Evolutionary conservation across 2,113 vertebrate species (phyloP).

Genomic region (Larimichthys polyactis): DNA sequence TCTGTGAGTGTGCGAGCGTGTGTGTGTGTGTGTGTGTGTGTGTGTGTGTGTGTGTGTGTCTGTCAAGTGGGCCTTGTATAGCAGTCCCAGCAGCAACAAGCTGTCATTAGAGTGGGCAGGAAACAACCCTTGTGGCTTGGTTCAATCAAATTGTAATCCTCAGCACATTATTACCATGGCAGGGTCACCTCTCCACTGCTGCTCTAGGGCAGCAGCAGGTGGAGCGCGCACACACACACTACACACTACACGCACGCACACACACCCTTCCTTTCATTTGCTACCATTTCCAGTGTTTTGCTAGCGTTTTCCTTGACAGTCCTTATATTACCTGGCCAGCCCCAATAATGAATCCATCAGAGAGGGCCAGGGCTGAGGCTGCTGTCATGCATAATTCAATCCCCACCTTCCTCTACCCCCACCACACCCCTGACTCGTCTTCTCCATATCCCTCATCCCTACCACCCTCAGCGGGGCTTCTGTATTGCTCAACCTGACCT

Average conservation of each 20-base stretch:
- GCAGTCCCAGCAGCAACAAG: slow-evolving; percentile 82
- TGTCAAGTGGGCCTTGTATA: slow-evolving; percentile 78
- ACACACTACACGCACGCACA: slow-evolving; percentile 43
- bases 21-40: not conserved
- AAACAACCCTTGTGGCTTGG: slow-evolving; percentile 84
- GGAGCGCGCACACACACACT: slow-evolving; percentile 27
- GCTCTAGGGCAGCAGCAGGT: slow-evolving; percentile 81
- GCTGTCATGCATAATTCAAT: slow-evolving; percentile 92
- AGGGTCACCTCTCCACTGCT: slow-evolving; percentile 82
- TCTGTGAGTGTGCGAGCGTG: not conserved
- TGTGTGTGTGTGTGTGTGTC: slow-evolving; percentile 51
- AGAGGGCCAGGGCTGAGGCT: slow-evolving; percentile 66
- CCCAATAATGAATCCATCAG: slow-evolving; percentile 91
- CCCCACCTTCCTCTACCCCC: slow-evolving; percentile 20
- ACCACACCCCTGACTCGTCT: slow-evolving; percentile 22
- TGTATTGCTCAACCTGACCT: slow-evolving; percentile 85
- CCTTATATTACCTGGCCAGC: slow-evolving; percentile 82
- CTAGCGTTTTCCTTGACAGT: slow-evolving; percentile 72
- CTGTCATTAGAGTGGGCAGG: slow-evolving; percentile 86
- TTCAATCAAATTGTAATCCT: slow-evolving; percentile 87
- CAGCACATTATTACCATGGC: slow-evolving; percentile 82
- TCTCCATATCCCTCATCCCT: slow-evolving; percentile 37
- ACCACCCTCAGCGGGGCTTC: slow-evolving; percentile 53
- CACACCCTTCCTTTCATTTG: slow-evolving; percentile 30
- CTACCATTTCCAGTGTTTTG: slow-evolving; percentile 69